phyloP scores from a whole-genome alignment of 2,113 vertebrate species.

The Menura novaehollandiae region DNA sequence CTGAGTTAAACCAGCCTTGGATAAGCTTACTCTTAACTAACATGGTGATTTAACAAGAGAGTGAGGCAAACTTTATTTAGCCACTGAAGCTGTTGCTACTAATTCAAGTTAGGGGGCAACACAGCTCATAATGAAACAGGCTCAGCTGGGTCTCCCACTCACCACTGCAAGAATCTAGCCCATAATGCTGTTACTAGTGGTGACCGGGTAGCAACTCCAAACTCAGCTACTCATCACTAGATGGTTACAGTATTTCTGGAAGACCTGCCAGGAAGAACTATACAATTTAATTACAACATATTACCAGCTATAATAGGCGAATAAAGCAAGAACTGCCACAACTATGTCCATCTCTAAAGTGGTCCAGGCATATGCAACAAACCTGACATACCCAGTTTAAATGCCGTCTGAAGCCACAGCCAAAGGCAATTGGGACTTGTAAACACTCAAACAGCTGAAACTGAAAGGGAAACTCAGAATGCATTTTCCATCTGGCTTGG shows the following conservation, averaged over 20 bases:
- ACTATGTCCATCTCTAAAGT: neutral
- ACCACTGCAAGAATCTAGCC: rapidly evolving
- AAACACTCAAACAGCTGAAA: conserved; percentile 4
- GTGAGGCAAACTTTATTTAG: neutral
- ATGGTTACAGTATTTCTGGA: neutral
- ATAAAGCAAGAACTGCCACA: neutral
- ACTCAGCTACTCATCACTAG: neutral
- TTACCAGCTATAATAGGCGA: neutral
- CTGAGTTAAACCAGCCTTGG: neutral
- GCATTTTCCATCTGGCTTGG: neutral
- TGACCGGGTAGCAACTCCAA: neutral
- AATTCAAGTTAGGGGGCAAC: neutral
- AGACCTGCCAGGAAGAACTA: neutral
- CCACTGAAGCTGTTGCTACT: neutral
- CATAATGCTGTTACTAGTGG: neutral
- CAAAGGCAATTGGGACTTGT: neutral
- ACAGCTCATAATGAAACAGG: neutral
- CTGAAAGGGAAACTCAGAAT: conserved; percentile 3
- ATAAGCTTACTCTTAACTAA: neutral
- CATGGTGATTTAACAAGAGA: neutral
- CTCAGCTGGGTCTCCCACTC: neutral
- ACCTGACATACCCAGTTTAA: neutral
- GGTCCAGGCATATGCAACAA: neutral
- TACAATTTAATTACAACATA: neutral
- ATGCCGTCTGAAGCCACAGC: neutral